Conservation (phyloP, 1,140 invertebrate species). For the Trypoxylus dichotomus region DNA sequence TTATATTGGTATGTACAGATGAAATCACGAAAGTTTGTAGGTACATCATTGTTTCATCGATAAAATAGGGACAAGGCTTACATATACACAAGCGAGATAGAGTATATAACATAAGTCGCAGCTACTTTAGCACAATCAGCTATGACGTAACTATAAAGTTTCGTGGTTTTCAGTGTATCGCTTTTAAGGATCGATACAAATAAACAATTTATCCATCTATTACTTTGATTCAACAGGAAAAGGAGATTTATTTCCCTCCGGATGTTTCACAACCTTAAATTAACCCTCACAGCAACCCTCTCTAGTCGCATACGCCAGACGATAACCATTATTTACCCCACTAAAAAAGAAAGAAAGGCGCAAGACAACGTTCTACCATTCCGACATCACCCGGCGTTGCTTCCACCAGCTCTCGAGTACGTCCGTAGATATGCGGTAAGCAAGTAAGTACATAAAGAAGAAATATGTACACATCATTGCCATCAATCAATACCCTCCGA, state of each 20-base stretch:
- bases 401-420: neutral
- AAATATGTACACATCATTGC: constrained; percentile 2
- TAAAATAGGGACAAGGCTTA: too few species aligned
- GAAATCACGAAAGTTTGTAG: too few species aligned
- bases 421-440: neutral
- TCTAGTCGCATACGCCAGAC: neutral
- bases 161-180: too few species aligned
- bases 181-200: too few species aligned
- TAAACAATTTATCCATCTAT: too few species aligned
- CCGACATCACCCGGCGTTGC: neutral
- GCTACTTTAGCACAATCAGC: too few species aligned
- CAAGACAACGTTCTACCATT: neutral
- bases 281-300: neutral
- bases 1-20: too few species aligned
- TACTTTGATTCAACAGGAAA: too few species aligned
- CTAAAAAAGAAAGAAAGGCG: neutral
- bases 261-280: neutral
- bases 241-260: neutral
- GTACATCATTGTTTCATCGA: too few species aligned
- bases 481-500: neutral
- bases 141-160: too few species aligned
- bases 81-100: too few species aligned
- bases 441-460: neutral
- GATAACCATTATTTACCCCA: neutral
- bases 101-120: too few species aligned